A percentile compares a stretch with the other conserved stretches of the same genome.
Evolutionary conservation across 2,113 vertebrate genomes (phyloP).

Genomic region (Hippocampus mohnikei): DNA sequence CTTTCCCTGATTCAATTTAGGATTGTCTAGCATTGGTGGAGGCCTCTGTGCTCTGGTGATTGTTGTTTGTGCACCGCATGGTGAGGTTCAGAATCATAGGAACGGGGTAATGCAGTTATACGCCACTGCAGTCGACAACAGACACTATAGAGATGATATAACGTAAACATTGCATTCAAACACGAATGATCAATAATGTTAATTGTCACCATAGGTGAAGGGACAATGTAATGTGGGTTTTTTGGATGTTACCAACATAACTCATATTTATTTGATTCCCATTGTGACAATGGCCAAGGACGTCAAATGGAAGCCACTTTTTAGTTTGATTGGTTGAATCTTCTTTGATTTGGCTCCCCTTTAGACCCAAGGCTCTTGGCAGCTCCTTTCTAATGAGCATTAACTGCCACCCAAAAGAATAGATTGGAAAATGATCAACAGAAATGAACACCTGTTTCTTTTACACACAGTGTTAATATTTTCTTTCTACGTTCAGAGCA

Average conservation of each 20-base stretch:
- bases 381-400: neutral
- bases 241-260: neutral
- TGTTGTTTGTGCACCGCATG: neutral
- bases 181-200: too few relatives aligned
- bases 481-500: neutral
- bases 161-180: too few relatives aligned
- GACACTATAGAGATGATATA: too few relatives aligned
- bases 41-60: neutral
- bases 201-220: too few relatives aligned
- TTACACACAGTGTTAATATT: neutral
- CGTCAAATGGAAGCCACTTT: too few relatives aligned
- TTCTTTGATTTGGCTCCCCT: too few relatives aligned
- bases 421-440: neutral
- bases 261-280: neutral
- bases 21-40: neutral
- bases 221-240: too few relatives aligned
- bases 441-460: neutral
- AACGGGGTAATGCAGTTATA: neutral
- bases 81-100: neutral
- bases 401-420: neutral
- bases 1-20: neutral
- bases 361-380: neutral
- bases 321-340: too few relatives aligned
- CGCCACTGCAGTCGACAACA: neutral
- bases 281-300: neutral